Evolutionary conservation across 2,113 vertebrate species (phyloP), one percentile per base, ranked within the genome.

Genomic region (Cromileptes altivelis): DNA sequence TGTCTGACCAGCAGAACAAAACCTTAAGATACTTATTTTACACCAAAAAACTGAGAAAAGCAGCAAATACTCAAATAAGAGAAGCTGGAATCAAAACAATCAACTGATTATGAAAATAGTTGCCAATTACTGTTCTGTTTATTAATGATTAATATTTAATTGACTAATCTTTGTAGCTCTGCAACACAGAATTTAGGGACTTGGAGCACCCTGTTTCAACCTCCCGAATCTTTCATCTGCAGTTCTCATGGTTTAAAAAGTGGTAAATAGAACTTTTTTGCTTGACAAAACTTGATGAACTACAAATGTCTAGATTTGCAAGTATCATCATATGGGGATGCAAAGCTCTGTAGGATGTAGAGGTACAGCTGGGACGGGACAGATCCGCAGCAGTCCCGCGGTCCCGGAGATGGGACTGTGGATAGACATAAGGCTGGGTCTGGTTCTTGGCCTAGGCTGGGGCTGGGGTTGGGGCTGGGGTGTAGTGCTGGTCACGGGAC

Each of bases 401-500:
- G 58, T 67, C 33, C 37, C 1, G 40, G 50, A 72, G 75, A 75
- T 60, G 23, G 75, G 25, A 50, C n/a, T 72, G 62, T 21, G 50
- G 30, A 52, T 27, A 71, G 70, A 76, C 45, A 40, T 53, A 30
- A 75, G 74, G 70, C 78, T 64, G 75, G 67, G 64, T 40, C 75
- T 85, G 72, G 80, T 67, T 83, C 78, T 81, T 21, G 75, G 85
- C 45, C 76, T 52, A 21, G 73, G 78, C 71, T 45, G 86, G 82
- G 49, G 79, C 49, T 86, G 80, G 77, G 55, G 86, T 49, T 82
- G 86, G 82, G 65, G 89, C 79, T 81, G 86, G 90, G 91, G 82
- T 91, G 87, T 89, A 80, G 85, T 81, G 84, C 80, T 85, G 86
- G 93, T 94, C 94, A 94, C 89, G 91, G 93, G 93, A 95, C 94